Percentiles rank a stretch among this genome's conserved stretches.
These are phyloP conservation scores for Trichonephila clavipes DNA, from an alignment of 1,140 invertebrate species.

Conservation along the genomic window DNA sequence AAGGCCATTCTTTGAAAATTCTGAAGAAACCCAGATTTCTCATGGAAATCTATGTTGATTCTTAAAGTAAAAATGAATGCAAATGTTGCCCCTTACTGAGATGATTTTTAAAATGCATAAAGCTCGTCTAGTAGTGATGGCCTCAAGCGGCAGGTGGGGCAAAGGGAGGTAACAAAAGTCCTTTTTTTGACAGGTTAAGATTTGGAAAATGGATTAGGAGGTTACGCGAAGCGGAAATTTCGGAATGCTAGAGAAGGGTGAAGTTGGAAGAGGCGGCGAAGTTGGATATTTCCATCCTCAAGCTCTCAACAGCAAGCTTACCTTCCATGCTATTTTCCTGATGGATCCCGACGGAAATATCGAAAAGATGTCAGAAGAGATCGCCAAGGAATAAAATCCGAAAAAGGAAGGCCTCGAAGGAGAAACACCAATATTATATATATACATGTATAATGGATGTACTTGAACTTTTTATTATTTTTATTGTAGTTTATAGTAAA, in stretches of 20 bases:
- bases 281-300: neutral
- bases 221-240: constrained; percentile 4
- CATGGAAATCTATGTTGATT: neutral
- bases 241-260: neutral
- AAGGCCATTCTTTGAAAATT: neutral
- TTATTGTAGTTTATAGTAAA: neutral
- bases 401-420: neutral
- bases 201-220: constrained; percentile 24
- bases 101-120: neutral
- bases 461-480: neutral
- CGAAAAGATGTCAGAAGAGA: neutral
- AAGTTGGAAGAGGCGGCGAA: neutral
- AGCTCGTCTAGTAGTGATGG: neutral
- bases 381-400: neutral
- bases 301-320: neutral
- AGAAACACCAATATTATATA: neutral
- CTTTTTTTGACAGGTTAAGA: constrained; percentile 17
- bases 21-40: neutral
- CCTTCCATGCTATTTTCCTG: neutral
- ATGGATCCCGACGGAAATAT: constrained; percentile 12
- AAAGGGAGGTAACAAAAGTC: neutral
- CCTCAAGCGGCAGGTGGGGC: neutral
- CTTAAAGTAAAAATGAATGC: neutral
- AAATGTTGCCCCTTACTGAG: neutral
- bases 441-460: neutral